Percentiles rank a stretch among this genome's conserved stretches.
These are phyloP conservation scores for Cryptoblepharus egeriae DNA, from an alignment of 2,797 vertebrate species.

Conservation along the genomic window DNA sequence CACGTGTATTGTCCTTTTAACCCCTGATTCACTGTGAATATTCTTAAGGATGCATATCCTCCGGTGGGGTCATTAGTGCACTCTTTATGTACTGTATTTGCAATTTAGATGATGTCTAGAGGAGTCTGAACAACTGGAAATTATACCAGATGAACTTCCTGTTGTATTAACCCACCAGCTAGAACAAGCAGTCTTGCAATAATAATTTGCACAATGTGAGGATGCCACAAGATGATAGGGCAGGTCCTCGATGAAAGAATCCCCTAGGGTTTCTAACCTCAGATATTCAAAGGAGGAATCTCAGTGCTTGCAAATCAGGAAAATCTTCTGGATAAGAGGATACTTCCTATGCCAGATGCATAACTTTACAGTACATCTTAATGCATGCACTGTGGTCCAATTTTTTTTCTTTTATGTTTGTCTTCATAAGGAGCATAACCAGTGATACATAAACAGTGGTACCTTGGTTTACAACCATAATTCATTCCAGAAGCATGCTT, in stretches of 20 bases:
- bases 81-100: constrained; percentile 38
- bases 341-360: not conserved
- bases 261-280: not conserved
- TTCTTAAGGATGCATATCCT: constrained; percentile 16
- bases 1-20: not conserved
- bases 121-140: constrained; percentile 45
- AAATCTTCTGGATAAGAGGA: not conserved
- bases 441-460: too few species aligned
- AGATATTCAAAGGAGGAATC: not conserved
- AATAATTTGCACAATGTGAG: constrained; percentile 26
- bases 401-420: not conserved
- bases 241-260: constrained; percentile 9
- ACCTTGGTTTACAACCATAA: too few species aligned
- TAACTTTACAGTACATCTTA: not conserved
- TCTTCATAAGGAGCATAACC: not conserved
- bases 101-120: constrained; percentile 41
- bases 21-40: constrained; percentile 11
- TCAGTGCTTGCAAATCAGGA: not conserved
- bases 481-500: too few species aligned
- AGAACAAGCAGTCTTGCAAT: constrained; percentile 18
- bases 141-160: constrained; percentile 44
- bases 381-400: not conserved
- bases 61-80: not conserved
- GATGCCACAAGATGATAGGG: constrained; percentile 14
- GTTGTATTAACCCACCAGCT: constrained; percentile 48